A percentile compares a stretch with the other conserved stretches of the same genome.
Conservation (phyloP, 1,140 invertebrate genomes). For the Drosophila jambulina region DNA sequence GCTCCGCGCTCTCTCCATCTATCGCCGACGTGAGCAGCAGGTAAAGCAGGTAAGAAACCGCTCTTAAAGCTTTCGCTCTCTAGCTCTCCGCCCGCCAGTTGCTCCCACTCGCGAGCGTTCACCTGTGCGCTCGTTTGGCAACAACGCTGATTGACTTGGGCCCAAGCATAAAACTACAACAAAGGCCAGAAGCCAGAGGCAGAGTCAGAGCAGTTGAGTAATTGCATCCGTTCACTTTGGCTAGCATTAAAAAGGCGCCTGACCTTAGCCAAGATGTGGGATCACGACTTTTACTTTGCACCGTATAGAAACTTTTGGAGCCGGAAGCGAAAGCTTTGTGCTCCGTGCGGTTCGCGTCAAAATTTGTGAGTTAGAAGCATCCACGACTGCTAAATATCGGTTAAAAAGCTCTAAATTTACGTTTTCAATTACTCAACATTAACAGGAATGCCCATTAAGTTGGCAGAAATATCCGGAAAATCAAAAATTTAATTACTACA, state of each 20-base stretch:
- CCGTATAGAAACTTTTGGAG: conserved; percentile 6
- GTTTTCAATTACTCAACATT: not conserved
- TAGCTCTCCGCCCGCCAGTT: conserved; percentile 3
- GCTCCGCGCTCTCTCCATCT: conserved; percentile 8
- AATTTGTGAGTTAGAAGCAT: not conserved
- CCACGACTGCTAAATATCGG: not conserved
- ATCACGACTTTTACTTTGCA: conserved; percentile 46
- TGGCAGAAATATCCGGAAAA: not conserved
- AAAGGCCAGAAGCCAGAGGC: conserved; percentile 50
- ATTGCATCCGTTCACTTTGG: conserved; percentile 75
- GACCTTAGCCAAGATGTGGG: conserved; percentile 58
- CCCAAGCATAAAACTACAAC: conserved; percentile 50
- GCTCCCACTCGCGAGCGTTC: conserved; percentile 57
- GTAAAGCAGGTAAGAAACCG: conserved; percentile 56
- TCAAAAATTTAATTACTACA: not conserved
- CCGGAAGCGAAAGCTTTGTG: conserved; percentile 38
- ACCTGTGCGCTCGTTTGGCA: conserved; percentile 60
- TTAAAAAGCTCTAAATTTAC: not conserved
- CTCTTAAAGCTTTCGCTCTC: conserved; percentile 50
- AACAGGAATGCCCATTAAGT: not conserved
- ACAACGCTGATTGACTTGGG: conserved; percentile 48
- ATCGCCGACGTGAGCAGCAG: conserved; percentile 65
- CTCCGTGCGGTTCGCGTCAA: conserved; percentile 5
- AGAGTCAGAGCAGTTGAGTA: conserved; percentile 44
- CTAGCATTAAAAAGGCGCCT: conserved; percentile 44